Evolutionary conservation across 2,888 invertebrate species (phyloP), one percentile per base, ranked within the genome.

Genomic region (Temnothorax ravouxi): DNA sequence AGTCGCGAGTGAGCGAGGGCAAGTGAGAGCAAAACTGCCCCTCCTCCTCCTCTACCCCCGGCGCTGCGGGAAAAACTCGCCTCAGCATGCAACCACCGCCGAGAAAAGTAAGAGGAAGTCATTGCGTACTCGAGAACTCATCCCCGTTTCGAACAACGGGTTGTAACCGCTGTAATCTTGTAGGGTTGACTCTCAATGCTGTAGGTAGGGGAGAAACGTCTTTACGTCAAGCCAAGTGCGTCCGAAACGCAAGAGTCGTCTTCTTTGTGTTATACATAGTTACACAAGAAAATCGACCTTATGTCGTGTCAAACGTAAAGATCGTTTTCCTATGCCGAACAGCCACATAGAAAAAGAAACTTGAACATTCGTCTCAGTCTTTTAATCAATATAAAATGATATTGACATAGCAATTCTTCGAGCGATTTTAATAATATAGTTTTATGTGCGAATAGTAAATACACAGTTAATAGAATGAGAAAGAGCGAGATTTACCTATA

Each of bases 1-100:
- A 85, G 77, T 29, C 69, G 77, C 29, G 77, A 77, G 77, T 41
- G 77, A 77, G 77, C 77, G 82, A 88, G 88, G 86, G 87, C 88
- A 83, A 86, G 89, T 87, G 85, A 90, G 87, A 90, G 90, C 88
- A 86, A 90, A 86, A 86, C 80, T 83, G 84, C 72, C 74, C 71
- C 47, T 66, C 54, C 76, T 72, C 72, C 79, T 61, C 72, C 79
- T 80, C 72, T 41, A 34, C 76, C 89, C 89, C 87, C 89, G 85
- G 85, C 89, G 90, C 86, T 89, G 88, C 47, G 79, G 72, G 59
- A 89, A 87, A 84, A 90, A 89, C 88, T 92, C 89, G 90, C 92
- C 91, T 80, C 95, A 95, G 93, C 95, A 97, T 97, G 97, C 97
- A 97, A 96, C 97, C 97, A 94, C 97, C 97, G 93, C 97, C 97